A percentile compares a stretch with the other conserved stretches of the same genome.
These are phyloP conservation scores for Saiga tatarica DNA, from an alignment of 2,113 vertebrate species.

Conservation along the genomic window DNA sequence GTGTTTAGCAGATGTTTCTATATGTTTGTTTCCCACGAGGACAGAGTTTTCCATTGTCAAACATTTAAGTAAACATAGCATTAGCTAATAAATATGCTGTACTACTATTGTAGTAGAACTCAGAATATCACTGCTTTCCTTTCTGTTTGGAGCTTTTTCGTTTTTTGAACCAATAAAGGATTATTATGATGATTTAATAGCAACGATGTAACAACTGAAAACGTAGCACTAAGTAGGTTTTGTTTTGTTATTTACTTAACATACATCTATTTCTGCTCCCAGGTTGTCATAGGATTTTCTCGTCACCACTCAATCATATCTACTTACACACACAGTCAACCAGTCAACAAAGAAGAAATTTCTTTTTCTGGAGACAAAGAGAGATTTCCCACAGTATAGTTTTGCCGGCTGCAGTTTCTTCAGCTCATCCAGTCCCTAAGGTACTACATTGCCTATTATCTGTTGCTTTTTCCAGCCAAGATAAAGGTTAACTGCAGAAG, in stretches of 20 bases:
- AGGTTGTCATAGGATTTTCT: slow-evolving; percentile 81
- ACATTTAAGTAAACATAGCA: slow-evolving; percentile 61
- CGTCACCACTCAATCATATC: slow-evolving; percentile 72
- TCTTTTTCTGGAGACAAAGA: slow-evolving; percentile 82
- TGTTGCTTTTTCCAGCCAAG: slow-evolving; percentile 72
- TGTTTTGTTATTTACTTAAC: slow-evolving; percentile 38
- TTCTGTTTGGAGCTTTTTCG: slow-evolving; percentile 39
- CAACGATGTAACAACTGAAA: slow-evolving; percentile 39
- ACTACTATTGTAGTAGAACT: slow-evolving; percentile 24
- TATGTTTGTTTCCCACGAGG: slow-evolving; percentile 53
- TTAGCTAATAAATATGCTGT: slow-evolving; percentile 65
- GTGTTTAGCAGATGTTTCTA: slow-evolving; percentile 4
- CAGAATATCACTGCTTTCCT: slow-evolving; percentile 27
- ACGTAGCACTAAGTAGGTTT: neutral
- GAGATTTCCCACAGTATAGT: slow-evolving; percentile 82
- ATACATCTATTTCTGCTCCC: slow-evolving; percentile 70
- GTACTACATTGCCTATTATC: slow-evolving; percentile 80
- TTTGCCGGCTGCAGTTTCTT: slow-evolving; percentile 83
- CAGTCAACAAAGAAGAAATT: slow-evolving; percentile 83
- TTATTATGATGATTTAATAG: slow-evolving; percentile 59
- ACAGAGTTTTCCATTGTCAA: slow-evolving; percentile 52
- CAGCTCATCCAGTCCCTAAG: slow-evolving; percentile 85
- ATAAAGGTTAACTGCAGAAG: slow-evolving; percentile 60
- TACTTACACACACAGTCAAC: slow-evolving; percentile 78
- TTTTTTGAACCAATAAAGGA: slow-evolving; percentile 66